Conservation (phyloP, 2,113 vertebrate species). For the Tympanuchus pallidicinctus region DNA sequence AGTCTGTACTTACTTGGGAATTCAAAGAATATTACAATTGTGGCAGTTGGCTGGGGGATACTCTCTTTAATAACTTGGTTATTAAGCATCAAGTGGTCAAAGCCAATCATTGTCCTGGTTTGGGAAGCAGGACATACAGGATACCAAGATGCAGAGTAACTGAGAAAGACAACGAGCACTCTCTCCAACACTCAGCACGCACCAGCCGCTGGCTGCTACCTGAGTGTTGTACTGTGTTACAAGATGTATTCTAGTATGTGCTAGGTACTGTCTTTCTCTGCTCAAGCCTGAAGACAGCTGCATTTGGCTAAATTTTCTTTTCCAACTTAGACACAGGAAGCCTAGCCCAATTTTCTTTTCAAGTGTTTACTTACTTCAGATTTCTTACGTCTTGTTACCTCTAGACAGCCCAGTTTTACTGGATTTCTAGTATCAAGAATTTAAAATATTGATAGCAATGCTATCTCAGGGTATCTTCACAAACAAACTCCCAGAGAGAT, state of each 20-base stretch:
- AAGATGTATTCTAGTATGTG: not conserved
- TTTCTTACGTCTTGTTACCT: not conserved
- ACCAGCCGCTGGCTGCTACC: not conserved
- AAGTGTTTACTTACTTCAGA: not conserved
- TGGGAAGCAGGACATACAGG: not conserved
- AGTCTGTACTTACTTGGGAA: slow-evolving; percentile 26
- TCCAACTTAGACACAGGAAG: fast-evolving
- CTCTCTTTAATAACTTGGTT: not conserved
- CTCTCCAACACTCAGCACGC: not conserved
- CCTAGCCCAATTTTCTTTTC: not conserved
- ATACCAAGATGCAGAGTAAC: not conserved
- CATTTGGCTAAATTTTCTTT: not conserved
- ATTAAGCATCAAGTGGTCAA: not conserved
- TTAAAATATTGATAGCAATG: slow-evolving; percentile 32
- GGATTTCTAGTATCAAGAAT: slow-evolving; percentile 44
- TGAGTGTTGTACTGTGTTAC: not conserved
- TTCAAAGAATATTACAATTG: not conserved
- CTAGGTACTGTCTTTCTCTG: not conserved
- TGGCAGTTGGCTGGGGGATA: not conserved
- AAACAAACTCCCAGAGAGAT: slow-evolving; percentile 28
- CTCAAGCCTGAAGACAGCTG: fast-evolving
- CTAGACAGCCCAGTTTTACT: slow-evolving; percentile 14
- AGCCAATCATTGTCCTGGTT: not conserved
- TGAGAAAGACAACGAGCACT: not conserved
- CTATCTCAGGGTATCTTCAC: not conserved